These are phyloP conservation scores for Mionectes olivaceus DNA, from an alignment of 2,797 vertebrate genomes.

Conservation along the genomic window DNA sequence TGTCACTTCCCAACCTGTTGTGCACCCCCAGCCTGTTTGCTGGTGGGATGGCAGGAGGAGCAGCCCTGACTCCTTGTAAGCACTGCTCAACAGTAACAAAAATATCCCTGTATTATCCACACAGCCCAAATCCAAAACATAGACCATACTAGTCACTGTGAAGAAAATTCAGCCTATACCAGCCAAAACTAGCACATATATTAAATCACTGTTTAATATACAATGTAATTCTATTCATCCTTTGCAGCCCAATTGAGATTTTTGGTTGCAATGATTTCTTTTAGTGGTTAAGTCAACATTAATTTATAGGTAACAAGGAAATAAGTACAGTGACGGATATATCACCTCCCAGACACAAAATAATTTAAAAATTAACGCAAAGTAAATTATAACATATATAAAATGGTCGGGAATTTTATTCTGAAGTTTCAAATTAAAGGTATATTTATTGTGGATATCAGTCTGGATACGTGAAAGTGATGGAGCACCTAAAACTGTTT, in stretches of 20 bases:
- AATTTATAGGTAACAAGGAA: not conserved
- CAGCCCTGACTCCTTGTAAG: not conserved
- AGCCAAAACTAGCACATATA: not conserved
- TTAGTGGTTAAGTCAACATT: not conserved
- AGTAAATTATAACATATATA: not conserved
- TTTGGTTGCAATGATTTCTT: not conserved
- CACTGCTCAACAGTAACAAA: not conserved
- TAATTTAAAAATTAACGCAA: not conserved
- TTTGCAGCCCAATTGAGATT: not conserved
- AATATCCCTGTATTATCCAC: not conserved
- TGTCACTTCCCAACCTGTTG: accelerated
- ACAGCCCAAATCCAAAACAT: not conserved
- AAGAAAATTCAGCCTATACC: not conserved
- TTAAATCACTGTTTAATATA: not conserved
- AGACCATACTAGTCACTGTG: not conserved
- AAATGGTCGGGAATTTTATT: not conserved
- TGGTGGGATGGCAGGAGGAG: not conserved
- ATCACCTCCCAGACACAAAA: not conserved
- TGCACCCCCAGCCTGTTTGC: not conserved
- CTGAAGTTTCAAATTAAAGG: not conserved
- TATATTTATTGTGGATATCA: not conserved
- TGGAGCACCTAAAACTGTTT: not conserved
- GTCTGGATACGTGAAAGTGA: not conserved
- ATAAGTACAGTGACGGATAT: not conserved
- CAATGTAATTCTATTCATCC: not conserved